Conservation (phyloP, 1,140 invertebrate species). For the Drosophila lini region DNA sequence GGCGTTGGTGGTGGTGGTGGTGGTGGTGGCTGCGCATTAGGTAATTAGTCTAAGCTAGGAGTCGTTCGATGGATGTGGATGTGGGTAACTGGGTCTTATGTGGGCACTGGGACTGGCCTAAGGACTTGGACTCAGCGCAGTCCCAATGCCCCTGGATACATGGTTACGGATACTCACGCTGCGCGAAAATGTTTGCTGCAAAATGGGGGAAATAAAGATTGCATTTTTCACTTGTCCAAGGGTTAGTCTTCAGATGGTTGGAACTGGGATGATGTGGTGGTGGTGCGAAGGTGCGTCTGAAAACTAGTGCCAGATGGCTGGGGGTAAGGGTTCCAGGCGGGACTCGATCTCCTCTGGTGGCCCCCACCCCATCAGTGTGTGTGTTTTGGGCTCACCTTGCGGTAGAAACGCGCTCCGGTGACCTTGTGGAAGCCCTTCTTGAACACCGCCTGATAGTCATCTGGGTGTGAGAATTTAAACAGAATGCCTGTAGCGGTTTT, state of each 20-base stretch:
- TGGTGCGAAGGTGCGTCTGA: background rate
- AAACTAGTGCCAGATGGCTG: slow-evolving; percentile 1
- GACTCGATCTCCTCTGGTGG: background rate
- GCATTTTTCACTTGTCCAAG: slow-evolving; percentile 50
- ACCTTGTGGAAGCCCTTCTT: slow-evolving; percentile 94
- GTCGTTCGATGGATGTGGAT: slow-evolving; percentile 23
- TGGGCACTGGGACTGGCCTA: background rate
- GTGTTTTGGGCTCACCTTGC: slow-evolving; percentile 87
- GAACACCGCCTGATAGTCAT: slow-evolving; percentile 93
- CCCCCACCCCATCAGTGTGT: slow-evolving; percentile 13
- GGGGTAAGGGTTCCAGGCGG: background rate
- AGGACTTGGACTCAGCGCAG: background rate
- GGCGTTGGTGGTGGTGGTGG: slow-evolving; percentile 3
- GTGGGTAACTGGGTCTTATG: background rate
- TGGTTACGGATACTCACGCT: slow-evolving; percentile 62
- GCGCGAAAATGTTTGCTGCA: slow-evolving; percentile 78
- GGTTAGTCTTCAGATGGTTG: slow-evolving; percentile 27
- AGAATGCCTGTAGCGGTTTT: slow-evolving; percentile 94
- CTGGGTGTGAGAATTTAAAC: slow-evolving; percentile 93
- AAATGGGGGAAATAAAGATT: slow-evolving; percentile 71
- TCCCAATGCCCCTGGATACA: slow-evolving; percentile 15
- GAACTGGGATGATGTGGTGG: background rate
- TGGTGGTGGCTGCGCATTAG: slow-evolving; percentile 16
- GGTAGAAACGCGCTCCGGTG: slow-evolving; percentile 90
- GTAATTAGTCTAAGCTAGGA: slow-evolving; percentile 13